These are phyloP conservation scores for Conopomorpha cramerella DNA, from an alignment of 1,140 invertebrate species.

Conservation along the genomic window DNA sequence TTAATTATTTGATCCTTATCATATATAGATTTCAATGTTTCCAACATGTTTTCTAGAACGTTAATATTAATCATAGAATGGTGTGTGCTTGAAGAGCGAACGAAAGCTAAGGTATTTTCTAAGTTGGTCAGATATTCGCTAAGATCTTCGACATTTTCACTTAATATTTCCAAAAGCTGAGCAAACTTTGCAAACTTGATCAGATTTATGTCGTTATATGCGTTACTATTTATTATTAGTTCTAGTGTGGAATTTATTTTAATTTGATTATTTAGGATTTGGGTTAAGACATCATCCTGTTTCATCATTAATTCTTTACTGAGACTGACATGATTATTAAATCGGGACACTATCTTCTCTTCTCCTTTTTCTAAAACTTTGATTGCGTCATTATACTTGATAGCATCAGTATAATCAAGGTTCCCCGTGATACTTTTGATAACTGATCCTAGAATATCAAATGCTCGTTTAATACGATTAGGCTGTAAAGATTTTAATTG, in stretches of 20 bases:
- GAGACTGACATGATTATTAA: constrained; percentile 1
- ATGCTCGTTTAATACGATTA: neutral
- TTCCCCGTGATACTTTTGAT: constrained; percentile 3
- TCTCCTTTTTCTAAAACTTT: constrained; percentile 2
- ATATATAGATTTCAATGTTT: neutral
- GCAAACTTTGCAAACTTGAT: neutral
- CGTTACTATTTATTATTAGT: too few species aligned
- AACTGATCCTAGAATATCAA: neutral
- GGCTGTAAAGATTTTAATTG: constrained; percentile 1
- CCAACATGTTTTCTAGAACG: neutral
- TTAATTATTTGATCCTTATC: neutral
- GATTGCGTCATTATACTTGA: constrained; percentile 1
- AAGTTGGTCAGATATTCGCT: neutral
- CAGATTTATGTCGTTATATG: too few species aligned
- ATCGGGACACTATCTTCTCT: neutral
- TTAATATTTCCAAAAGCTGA: neutral
- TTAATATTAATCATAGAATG: constrained; percentile 2
- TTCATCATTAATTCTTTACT: constrained; percentile 1
- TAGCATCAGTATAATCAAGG: constrained; percentile 1
- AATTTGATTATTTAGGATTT: constrained; percentile 3
- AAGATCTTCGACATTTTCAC: constrained; percentile 1
- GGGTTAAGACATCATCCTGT: neutral
- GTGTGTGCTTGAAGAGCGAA: neutral
- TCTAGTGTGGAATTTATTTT: neutral
- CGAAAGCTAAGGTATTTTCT: constrained; percentile 3